Evolutionary conservation across 2,113 vertebrate genomes (phyloP).

Genomic region (Polyodon spathula): DNA sequence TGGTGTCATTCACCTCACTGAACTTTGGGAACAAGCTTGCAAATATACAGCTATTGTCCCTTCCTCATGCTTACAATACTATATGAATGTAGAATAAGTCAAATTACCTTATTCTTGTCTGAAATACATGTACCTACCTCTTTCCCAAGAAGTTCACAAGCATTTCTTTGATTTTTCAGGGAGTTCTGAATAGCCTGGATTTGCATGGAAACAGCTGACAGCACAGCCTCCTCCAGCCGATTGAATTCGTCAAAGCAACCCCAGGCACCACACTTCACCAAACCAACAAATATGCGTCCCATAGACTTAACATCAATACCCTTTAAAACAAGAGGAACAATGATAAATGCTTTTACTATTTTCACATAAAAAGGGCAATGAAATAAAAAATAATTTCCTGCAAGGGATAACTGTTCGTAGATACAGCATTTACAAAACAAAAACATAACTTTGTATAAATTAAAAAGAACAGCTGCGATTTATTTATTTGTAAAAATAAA

Average conservation of each 20-base stretch:
- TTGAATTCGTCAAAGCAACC: conserved; percentile 98
- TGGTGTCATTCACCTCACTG: background rate
- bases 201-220: conserved; percentile 95
- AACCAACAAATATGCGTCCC: conserved; percentile 92
- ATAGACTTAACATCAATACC: conserved; percentile 97
- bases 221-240: conserved; percentile 83
- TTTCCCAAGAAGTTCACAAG: conserved; percentile 81
- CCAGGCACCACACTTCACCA: conserved; percentile 95
- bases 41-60: no score
- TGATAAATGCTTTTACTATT: no score
- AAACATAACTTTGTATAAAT: no score
- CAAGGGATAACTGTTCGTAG: no score
- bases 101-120: background rate
- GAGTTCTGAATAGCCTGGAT: conserved; percentile 95
- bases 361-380: no score
- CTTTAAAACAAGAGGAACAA: conserved; percentile 36
- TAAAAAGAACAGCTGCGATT: no score
- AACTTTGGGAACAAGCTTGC: no score
- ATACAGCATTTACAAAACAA: no score
- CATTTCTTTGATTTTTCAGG: conserved; percentile 73
- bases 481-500: no score
- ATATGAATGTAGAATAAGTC: no score
- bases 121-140: conserved; percentile 64
- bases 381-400: no score
- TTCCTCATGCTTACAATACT: no score